These are phyloP conservation scores for Bombus cullumanus DNA, from an alignment of 1,140 invertebrate species.

Conservation along the genomic window DNA sequence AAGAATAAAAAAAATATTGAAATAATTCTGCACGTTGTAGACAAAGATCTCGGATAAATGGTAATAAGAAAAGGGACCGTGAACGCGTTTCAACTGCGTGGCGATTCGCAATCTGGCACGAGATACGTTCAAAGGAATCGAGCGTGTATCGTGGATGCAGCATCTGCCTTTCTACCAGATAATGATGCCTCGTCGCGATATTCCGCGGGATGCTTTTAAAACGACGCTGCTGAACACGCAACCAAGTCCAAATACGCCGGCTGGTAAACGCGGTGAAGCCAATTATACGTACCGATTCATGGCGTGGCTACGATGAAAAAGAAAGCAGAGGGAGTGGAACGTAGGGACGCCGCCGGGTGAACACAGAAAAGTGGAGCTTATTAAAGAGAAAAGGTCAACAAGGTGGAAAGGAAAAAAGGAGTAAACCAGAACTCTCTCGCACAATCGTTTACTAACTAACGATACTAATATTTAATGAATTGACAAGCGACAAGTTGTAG, in stretches of 20 bases:
- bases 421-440: background rate
- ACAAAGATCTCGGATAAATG: conserved; percentile 21
- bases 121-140: conserved; percentile 13
- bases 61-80: conserved; percentile 17
- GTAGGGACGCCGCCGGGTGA: background rate
- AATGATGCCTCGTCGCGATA: conserved; percentile 62
- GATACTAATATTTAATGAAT: background rate
- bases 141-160: conserved; percentile 14
- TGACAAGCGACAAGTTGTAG: background rate
- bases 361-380: conserved; percentile 7
- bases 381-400: conserved; percentile 7
- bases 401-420: background rate
- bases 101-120: background rate
- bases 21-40: background rate
- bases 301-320: conserved; percentile 32
- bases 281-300: conserved; percentile 57
- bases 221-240: conserved; percentile 39
- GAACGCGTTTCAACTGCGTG: background rate
- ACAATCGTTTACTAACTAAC: background rate
- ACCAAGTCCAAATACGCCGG: conserved; percentile 33
- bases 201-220: conserved; percentile 33
- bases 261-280: conserved; percentile 39
- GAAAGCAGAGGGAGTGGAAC: conserved; percentile 23
- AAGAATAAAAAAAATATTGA: too few relatives aligned
- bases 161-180: conserved; percentile 57